Evolutionary conservation across 2,888 invertebrate genomes (phyloP).

Genomic region (Beris morrisii): DNA sequence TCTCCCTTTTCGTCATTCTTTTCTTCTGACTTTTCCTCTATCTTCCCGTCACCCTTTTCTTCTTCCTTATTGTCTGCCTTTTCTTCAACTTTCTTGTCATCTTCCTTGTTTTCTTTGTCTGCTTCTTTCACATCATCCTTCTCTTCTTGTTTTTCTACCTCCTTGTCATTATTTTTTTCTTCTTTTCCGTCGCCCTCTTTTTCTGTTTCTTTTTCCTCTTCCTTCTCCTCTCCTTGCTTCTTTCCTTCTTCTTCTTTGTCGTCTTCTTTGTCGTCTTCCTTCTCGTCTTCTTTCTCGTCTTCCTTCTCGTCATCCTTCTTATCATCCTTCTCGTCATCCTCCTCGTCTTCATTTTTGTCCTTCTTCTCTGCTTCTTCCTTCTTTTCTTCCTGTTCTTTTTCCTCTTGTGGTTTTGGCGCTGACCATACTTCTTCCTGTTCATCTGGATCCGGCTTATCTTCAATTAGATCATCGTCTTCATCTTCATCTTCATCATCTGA

Average conservation of each 20-base stretch:
- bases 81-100: background rate
- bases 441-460: no score
- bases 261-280: background rate
- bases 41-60: background rate
- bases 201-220: background rate
- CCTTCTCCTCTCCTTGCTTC: background rate
- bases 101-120: background rate
- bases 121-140: background rate
- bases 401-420: no score
- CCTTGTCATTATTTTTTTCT: background rate
- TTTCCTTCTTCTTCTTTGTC: conserved; percentile 5
- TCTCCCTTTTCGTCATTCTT: background rate
- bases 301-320: background rate
- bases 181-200: background rate
- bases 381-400: background rate
- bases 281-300: background rate
- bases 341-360: background rate
- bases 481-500: no score
- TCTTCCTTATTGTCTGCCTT: background rate
- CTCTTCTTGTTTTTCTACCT: background rate
- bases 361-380: background rate
- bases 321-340: background rate
- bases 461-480: no score
- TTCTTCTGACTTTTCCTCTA: background rate
- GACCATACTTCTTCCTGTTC: no score